Evolutionary conservation across 2,888 invertebrate species (phyloP).

Genomic region (Yponomeuta sedellus): DNA sequence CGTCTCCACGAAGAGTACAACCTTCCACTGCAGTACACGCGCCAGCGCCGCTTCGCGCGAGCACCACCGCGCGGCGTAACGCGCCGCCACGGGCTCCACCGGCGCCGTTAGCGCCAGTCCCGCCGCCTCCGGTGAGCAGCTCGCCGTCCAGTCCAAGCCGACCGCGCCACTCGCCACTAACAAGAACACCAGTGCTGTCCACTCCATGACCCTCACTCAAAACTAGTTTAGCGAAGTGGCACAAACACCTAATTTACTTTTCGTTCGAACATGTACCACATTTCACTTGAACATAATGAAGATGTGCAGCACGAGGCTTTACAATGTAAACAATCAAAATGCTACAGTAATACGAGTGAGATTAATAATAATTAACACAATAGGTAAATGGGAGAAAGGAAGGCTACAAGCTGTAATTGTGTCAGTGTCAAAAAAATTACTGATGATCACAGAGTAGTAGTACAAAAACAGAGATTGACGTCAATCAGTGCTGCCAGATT

Average conservation of each 20-base stretch:
- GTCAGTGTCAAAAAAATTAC: too few relatives aligned
- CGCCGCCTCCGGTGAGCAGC: neutral
- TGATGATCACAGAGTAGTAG: too few relatives aligned
- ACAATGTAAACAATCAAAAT: neutral
- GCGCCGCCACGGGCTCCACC: neutral
- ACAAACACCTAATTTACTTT: neutral
- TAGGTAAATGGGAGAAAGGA: too few relatives aligned
- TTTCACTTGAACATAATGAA: neutral
- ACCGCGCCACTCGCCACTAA: neutral
- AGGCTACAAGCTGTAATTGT: too few relatives aligned
- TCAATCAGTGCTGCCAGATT: too few relatives aligned
- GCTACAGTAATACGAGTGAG: neutral
- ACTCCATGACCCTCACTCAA: neutral
- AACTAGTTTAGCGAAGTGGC: neutral
- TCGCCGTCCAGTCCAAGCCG: neutral
- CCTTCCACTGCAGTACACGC: neutral
- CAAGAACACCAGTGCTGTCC: neutral
- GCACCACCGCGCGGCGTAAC: slow-evolving; percentile 10
- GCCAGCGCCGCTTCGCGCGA: neutral
- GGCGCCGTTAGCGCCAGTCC: neutral
- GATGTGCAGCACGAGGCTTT: neutral
- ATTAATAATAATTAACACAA: neutral
- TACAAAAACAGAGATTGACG: too few relatives aligned
- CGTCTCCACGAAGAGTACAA: neutral
- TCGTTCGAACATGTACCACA: neutral